These are phyloP conservation scores for Stenodema calcarata DNA, from an alignment of 2,888 invertebrate species.

Conservation along the genomic window DNA sequence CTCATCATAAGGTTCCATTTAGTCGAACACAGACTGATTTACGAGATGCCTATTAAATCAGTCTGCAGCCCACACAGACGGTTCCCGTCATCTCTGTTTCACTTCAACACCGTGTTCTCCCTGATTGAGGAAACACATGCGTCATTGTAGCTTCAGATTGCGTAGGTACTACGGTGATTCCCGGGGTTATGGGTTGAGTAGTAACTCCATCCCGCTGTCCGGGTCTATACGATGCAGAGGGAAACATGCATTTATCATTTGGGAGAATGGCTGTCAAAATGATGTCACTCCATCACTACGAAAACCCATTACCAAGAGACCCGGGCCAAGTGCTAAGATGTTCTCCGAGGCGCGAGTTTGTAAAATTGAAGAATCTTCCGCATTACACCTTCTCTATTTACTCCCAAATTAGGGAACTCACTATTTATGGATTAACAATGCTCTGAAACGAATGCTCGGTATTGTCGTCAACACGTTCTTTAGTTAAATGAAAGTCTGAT, in stretches of 20 bases:
- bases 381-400: no score
- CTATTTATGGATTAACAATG: no score
- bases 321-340: background rate
- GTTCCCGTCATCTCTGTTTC: background rate
- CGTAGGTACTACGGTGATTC: background rate
- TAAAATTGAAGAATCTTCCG: background rate
- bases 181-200: background rate
- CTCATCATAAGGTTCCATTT: background rate
- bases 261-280: slow-evolving; percentile 33
- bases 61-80: background rate
- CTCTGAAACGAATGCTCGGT: no score
- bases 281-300: slow-evolving; percentile 32
- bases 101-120: background rate
- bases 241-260: slow-evolving; percentile 12
- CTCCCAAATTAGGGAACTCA: no score
- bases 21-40: background rate
- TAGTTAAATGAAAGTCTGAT: no score
- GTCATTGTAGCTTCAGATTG: background rate
- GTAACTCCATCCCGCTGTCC: background rate
- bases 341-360: background rate
- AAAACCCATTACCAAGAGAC: slow-evolving; percentile 8
- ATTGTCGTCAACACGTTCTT: no score
- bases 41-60: background rate
- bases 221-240: background rate
- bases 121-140: background rate